Evolutionary conservation across 2,113 vertebrate genomes (phyloP).

Genomic region (Brienomyrus longianalis): DNA sequence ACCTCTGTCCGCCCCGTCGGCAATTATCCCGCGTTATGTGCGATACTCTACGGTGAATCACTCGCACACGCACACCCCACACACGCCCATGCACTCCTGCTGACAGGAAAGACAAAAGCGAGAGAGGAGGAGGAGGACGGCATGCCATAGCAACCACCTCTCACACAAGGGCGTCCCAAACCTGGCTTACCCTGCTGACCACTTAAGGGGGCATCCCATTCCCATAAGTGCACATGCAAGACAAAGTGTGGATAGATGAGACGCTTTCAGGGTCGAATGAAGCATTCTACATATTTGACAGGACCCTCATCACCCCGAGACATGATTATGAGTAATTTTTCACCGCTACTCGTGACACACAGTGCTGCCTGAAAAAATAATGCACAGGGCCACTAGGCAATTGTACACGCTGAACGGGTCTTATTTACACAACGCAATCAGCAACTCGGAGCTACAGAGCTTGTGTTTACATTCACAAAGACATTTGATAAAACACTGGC

Average conservation of each 20-base stretch:
- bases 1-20: neutral
- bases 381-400: neutral
- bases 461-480: neutral
- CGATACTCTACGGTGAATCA: neutral
- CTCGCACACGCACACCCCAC: neutral
- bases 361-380: neutral
- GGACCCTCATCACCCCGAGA: neutral
- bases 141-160: neutral
- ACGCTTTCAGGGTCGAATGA: neutral
- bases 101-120: neutral
- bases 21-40: neutral
- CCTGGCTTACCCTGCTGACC: neutral
- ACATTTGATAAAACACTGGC: neutral
- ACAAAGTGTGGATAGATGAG: neutral
- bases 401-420: neutral
- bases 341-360: neutral
- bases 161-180: neutral
- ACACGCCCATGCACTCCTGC: neutral
- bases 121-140: neutral
- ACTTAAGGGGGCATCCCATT: neutral
- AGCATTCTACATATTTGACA: neutral
- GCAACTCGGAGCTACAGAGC: neutral
- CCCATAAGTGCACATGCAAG: neutral
- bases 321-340: neutral
- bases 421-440: neutral